These are phyloP conservation scores for Drosophila lacteicornis DNA, from an alignment of 1,140 invertebrate genomes.

Conservation along the genomic window DNA sequence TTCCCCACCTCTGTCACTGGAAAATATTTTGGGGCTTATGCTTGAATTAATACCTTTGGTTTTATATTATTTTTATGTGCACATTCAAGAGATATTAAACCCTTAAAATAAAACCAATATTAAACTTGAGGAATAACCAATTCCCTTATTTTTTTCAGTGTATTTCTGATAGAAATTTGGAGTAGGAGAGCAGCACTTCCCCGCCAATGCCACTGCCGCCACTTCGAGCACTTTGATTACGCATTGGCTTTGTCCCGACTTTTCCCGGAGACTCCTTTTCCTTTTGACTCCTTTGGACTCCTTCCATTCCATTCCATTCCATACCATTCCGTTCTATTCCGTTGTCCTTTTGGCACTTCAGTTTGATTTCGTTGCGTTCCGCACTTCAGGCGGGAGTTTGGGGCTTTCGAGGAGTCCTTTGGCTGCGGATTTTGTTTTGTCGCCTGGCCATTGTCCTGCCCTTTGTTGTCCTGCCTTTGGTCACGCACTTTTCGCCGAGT, in stretches of 20 bases:
- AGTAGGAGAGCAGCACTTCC: neutral
- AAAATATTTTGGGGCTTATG: neutral
- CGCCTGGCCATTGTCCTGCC: slow-evolving; percentile 38
- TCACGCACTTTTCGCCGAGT: slow-evolving; percentile 58
- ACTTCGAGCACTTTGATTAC: slow-evolving; percentile 73
- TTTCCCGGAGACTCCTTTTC: slow-evolving; percentile 24
- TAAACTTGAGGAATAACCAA: rapidly evolving
- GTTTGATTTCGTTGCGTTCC: slow-evolving; percentile 52
- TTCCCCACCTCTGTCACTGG: neutral
- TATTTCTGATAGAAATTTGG: neutral
- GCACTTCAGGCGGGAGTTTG: slow-evolving; percentile 12
- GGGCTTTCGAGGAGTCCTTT: slow-evolving; percentile 10
- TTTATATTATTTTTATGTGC: neutral
- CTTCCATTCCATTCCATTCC: slow-evolving; percentile 6
- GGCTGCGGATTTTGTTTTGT: slow-evolving; percentile 19
- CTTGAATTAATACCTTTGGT: neutral
- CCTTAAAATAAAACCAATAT: neutral
- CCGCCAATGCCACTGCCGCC: neutral
- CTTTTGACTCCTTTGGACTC: slow-evolving; percentile 3
- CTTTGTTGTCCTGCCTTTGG: slow-evolving; percentile 38
- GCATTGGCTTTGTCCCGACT: slow-evolving; percentile 62
- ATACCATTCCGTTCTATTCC: slow-evolving; percentile 42
- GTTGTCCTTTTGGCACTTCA: slow-evolving; percentile 75
- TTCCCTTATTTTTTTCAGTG: neutral
- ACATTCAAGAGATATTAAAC: neutral